Base-by-base conservation (phyloP, 2,888 invertebrate species). In the Carabus problematicus region DNA sequence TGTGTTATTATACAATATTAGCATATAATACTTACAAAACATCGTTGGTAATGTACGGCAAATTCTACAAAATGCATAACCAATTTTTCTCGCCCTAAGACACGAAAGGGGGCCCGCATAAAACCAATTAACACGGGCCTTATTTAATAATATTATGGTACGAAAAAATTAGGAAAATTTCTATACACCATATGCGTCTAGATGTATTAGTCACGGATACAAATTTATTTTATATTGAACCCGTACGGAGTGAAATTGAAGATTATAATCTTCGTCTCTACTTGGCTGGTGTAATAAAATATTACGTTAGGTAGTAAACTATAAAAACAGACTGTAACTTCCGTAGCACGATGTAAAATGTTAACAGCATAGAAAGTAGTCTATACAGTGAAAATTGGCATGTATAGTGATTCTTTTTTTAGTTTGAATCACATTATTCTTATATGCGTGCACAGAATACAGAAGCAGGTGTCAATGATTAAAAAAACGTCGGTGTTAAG, bases 321-420 rank as follows among this genome's bases (percentile, higher is more conserved):
- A 52, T 12, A n/a, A 16, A 2, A 3, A 16, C 39, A 29, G 19
- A n/a, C 19, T n/a, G 55, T 11, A 55, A 55, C 43, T 18, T 45
- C 16, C 29, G 16, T 45, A 60, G 43, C 45, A 60, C 60, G n/a
- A 60, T 60, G 60, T 43, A 60, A 60, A 61, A 61, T 61, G 49
- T 61, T 29, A 29, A 61, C 47, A 61, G 18, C 43, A 49, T 39
- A 42, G 61, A 61, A 61, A 61, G 61, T 61, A 61, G 61, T 14
- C n/a, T 47, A 61, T 8, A 43, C 8, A 43, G 45, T 45, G 60
- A 60, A 60, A 60, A 60, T 60, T 60, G 11, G 60, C 60, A 45
- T 29, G 55, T 55, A 40, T 47, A 19, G 47, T 9, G 6, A 3
- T 29, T 29, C 49, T 14, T 61, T 61, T 61, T 61, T 39, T n/a